Base-by-base conservation (phyloP, 2,113 vertebrate genomes). In the Megaleporinus macrocephalus region DNA sequence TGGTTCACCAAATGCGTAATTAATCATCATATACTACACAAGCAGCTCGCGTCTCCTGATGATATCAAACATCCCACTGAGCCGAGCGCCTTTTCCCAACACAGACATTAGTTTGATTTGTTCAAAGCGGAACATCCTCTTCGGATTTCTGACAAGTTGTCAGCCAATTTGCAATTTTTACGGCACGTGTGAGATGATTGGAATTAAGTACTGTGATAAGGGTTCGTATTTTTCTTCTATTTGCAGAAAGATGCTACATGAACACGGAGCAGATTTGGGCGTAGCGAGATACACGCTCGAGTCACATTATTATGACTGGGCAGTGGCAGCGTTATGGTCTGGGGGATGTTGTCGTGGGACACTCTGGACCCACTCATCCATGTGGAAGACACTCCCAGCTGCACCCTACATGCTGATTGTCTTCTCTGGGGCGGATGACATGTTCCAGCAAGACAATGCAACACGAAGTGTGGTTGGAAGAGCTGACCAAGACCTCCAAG, bases 41-140 rank as follows among this genome's bases (percentile, higher is more conserved):
- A 33, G 27, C 16, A 20, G 65, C 14, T 27, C 16, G 10, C 36
- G 14, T 30, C 14, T 36, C 16, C 15, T 18, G 15, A 68, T 68
- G 0, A 68, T 68, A 36, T 36, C 14, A 20, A 30, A 20, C 27
- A 20, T 68, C 65, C 18, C 65, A 36, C 65, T 33, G 65, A 33
- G 65, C 27, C 1, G 1, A 20, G 29, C 27, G 7, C 16, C 18
- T 5, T 65, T 14, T 30, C 15, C 16, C 30, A 68, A 20, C 15
- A 68, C 65, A 68, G 65, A 26, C 30, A 20, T 68, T 68, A 33
- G 65, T 22, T 68, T 68, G n/a, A 68, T 33, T 68, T 30, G 65
- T 36, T 68, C 18, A 30, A 68, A 36, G 65, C 16, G 2, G 29
- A 68, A 20, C 29, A 68, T 10, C 29, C 65, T 30, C 65, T 33